Base-by-base conservation (phyloP, 2,113 vertebrate species). In the Thamnophis sirtalis region DNA sequence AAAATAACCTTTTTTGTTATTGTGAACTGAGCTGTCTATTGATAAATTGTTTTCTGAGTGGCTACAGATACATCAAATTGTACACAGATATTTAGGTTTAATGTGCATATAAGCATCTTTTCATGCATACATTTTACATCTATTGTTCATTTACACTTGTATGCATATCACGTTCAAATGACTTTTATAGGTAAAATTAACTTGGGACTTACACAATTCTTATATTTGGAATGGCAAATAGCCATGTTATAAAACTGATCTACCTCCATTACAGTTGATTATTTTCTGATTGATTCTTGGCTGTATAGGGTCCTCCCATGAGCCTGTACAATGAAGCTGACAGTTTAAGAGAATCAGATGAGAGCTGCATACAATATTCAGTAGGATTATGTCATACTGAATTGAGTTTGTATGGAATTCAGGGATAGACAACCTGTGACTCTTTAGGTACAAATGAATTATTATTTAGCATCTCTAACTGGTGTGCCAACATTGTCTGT, bases 1-100 rank as follows among this genome's bases (percentile, higher is more conserved):
- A 55, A 89, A 92, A n/a, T 80, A 89, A 86, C 15, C 54, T 60
- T 85, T 89, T 85, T 85, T 92, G 68, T 92, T 92, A 89, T 10
- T 54, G 87, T 6, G 55, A 49, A 88, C 48, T 24, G 91, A 90
- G 84, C 28, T 53, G 91, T 53, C 11, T 0, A 0, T 93, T 93
- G 86, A 9, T 60, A 2, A 84, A 68, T 73, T 3, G 87, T 51
- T 88, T 88, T 88, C 54, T 84, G 86, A 91, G 53, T 54, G 68
- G 89, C 54, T 88, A 60, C n/a, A 88, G 13, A 84, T 13, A n/a
- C 48, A 84, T 48, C 54, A 84, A 15, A 17, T 48, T 91, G 86
- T 58, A 33, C 11, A 51, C 84, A 93, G 89, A 60, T 22, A 5
- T 73, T 17, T 90, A 0, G 1, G 51, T n/a, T 88, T 43, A 60